phyloP scores from a whole-genome alignment of 2,113 vertebrate genomes.

The Eurypyga helias region DNA sequence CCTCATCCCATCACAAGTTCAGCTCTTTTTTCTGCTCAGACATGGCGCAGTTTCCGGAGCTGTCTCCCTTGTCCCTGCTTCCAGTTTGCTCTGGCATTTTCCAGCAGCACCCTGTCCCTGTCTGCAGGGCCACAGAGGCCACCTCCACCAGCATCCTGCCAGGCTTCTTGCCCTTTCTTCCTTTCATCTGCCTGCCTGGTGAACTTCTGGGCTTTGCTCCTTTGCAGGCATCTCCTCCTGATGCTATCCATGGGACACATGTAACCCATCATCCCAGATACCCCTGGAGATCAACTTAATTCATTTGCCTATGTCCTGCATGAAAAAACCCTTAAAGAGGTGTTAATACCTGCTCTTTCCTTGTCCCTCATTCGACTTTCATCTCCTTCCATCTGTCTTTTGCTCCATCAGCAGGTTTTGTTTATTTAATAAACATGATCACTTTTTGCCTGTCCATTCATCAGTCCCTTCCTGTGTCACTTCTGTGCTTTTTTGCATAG shows the following conservation, averaged over 20 bases:
- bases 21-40: not conserved
- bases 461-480: not conserved
- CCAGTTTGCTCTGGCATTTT: not conserved
- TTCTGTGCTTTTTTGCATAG: not conserved
- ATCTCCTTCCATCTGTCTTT: not conserved
- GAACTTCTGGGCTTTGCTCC: not conserved
- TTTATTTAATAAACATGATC: not conserved
- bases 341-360: not conserved
- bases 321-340: not conserved
- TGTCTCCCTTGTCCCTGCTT: not conserved
- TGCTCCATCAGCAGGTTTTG: not conserved
- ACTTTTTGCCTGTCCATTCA: not conserved
- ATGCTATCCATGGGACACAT: not conserved
- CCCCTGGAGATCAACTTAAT: not conserved
- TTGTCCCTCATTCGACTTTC: not conserved
- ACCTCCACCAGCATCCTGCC: not conserved
- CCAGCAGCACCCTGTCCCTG: not conserved
- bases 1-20: not conserved
- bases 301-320: not conserved
- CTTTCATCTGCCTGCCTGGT: not conserved
- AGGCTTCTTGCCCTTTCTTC: not conserved
- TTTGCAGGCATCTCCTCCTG: not conserved
- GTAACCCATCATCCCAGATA: not conserved
- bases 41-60: not conserved
- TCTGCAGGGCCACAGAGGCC: accelerated